Base-by-base conservation (phyloP, 1,140 invertebrate species). In the Proctacanthus coquilletti region DNA sequence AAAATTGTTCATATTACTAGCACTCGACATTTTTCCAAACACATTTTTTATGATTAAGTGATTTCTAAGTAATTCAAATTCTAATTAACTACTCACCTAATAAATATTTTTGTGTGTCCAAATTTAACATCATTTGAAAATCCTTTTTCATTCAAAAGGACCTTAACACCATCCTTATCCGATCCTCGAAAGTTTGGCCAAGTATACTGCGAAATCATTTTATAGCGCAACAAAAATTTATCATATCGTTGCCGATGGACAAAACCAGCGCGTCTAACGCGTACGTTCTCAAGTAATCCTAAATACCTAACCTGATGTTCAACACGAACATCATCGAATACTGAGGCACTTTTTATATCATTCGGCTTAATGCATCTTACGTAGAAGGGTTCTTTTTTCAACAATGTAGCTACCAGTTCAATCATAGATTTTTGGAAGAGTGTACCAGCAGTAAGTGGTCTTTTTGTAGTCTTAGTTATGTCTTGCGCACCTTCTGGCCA, bases 341-440 rank as follows among this genome's bases (percentile, higher is more conserved):
- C 44, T 1, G 52, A 70, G 0, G 91, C 77, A 33, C 84, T 81
- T 64, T 96, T 95, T 6, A 83, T 70, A 48, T 94, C 86, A 58
- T 96, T 96, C 9, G 92, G 91, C 58, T 97, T 97, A 44, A 94
- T 78, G 56, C 89, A 95, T 31, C 92, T 73, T n/a, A 96, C 85
- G 65, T 96, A 96, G 64, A 89, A 93, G 2, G 93, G 91, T 50
- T 93, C 88, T 66, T 95, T 95, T 52, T 75, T 82, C 8, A 78
- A 75, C 45, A 98, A 63, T 34, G 86, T 93, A 34, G 83, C 74
- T 2, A 95, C 86, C 18, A 98, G 65, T 19, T 81, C 75, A 36
- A 84, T 68, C 82, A 98, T 96, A 2, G 92, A 96, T 50, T 80
- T 87, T 56, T 91, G 87, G 70, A 98, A 98, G 21, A 93, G 65